Percentiles rank a stretch among this genome's conserved stretches.
Evolutionary conservation across 1,140 invertebrate genomes (phyloP).

Genomic region (Calosoma granatense): DNA sequence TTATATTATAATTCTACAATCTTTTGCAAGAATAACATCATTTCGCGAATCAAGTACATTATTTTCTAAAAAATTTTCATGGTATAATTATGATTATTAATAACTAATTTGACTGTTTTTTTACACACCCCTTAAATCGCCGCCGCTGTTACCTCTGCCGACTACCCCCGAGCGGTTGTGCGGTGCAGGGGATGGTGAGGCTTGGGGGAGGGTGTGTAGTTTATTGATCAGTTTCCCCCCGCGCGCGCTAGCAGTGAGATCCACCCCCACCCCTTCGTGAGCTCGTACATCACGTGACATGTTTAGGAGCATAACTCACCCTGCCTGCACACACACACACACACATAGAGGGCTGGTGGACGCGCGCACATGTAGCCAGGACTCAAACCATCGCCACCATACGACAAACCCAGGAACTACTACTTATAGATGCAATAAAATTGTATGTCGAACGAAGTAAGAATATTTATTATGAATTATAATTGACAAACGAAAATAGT

Average conservation of each 20-base stretch:
- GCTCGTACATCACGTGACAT: slow-evolving; percentile 25
- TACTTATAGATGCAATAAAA: no score
- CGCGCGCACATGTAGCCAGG: background rate
- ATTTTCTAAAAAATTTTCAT: no score
- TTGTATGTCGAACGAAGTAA: no score
- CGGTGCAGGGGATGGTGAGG: background rate
- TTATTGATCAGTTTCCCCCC: slow-evolving; percentile 28
- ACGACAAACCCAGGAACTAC: background rate
- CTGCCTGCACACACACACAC: slow-evolving; percentile 13
- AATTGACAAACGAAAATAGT: no score
- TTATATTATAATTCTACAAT: no score
- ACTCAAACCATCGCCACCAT: background rate
- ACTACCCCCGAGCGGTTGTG: no score
- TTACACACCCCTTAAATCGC: background rate
- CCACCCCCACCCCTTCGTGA: slow-evolving; percentile 18
- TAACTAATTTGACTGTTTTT: no score
- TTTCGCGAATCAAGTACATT: no score
- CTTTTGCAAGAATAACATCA: no score
- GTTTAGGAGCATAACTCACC: slow-evolving; percentile 28
- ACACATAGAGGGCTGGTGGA: background rate
- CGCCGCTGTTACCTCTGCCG: background rate
- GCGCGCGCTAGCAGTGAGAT: background rate
- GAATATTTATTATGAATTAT: no score
- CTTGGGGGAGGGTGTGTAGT: slow-evolving; percentile 13
- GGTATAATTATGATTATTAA: no score